Evolutionary conservation across 2,113 vertebrate genomes (phyloP), one percentile per base, ranked within the genome.

Genomic region (Pseudopipra pipra): DNA sequence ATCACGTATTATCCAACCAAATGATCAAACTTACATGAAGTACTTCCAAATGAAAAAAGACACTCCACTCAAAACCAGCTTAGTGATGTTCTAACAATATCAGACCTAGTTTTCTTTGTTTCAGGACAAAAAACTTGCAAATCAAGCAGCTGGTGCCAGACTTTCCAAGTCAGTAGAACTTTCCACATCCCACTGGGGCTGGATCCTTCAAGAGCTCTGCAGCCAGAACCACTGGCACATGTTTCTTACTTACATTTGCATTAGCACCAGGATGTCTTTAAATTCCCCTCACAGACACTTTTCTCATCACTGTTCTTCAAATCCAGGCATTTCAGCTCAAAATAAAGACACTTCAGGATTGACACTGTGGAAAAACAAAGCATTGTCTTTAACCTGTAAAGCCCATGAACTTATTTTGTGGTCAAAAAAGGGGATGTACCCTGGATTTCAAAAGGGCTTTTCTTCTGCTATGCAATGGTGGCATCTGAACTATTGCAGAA

Each of bases 401-500:
- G 55, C 22, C 12, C 5, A 1, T 25, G 70, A 79, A 61, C 51
- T 81, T 54, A 13, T 62, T 93, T 41, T 35, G 52, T 68, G 30
- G 61, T 46, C 65, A 49, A 61, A 89, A 52, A 74, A 61, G 67
- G 67, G 37, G 70, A 41, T 70, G 27, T 30, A 47, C 24, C 43
- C 55, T 77, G 66, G 59, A 51, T 95, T 94, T 91, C 54, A 95
- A 81, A 81, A 71, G 59, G 70, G 35, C 63, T 82, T 93, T 74
- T 80, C 89, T 75, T 33, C 80, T 95, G 89, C 89, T 97, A 93
- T 95, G 95, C 89, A 79, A 0, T 35, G 31, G 90, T 95, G 96
- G 97, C 95, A 97, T 97, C 83, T 80, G 6, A 97, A 96, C 67
- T 96, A 97, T 97, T 94, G 93, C 92, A 90, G 91, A 67, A 90